Conservation (phyloP, 2,113 vertebrate species). For the Noturus placidus region DNA sequence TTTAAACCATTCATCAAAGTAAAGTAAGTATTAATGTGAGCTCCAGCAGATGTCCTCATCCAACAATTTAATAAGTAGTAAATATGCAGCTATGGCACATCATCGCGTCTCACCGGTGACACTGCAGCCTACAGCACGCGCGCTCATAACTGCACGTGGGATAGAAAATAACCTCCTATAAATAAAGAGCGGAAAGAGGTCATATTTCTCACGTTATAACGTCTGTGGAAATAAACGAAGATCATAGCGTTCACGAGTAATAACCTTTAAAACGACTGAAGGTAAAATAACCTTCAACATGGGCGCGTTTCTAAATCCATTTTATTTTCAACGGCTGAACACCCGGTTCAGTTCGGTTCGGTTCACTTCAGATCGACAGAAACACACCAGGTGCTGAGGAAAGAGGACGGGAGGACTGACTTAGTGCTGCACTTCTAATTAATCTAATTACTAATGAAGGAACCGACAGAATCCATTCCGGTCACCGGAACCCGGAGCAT, state of each 20-base stretch:
- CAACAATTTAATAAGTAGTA: constrained; percentile 51
- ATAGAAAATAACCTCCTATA: not conserved
- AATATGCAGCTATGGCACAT: not conserved
- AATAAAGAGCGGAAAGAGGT: not conserved
- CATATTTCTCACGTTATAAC: not conserved
- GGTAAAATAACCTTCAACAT: not conserved
- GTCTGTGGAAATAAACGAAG: not conserved
- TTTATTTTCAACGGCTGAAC: not conserved
- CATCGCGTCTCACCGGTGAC: not conserved
- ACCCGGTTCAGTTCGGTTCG: not conserved
- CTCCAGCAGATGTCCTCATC: constrained; percentile 71
- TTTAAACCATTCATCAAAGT: not conserved
- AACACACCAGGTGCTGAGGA: not conserved
- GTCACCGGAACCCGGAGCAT: not conserved
- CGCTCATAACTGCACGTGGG: not conserved
- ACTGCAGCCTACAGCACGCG: not conserved
- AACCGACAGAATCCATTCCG: not conserved
- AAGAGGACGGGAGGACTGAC: not conserved
- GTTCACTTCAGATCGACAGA: not conserved
- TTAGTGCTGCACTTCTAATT: not conserved
- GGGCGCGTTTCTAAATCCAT: not conserved
- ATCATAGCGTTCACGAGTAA: not conserved
- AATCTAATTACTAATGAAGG: not conserved
- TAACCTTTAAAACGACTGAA: not conserved
- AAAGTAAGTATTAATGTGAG: not conserved